These are phyloP conservation scores for Varanus komodoensis DNA, from an alignment of 2,113 vertebrate genomes.

Conservation along the genomic window DNA sequence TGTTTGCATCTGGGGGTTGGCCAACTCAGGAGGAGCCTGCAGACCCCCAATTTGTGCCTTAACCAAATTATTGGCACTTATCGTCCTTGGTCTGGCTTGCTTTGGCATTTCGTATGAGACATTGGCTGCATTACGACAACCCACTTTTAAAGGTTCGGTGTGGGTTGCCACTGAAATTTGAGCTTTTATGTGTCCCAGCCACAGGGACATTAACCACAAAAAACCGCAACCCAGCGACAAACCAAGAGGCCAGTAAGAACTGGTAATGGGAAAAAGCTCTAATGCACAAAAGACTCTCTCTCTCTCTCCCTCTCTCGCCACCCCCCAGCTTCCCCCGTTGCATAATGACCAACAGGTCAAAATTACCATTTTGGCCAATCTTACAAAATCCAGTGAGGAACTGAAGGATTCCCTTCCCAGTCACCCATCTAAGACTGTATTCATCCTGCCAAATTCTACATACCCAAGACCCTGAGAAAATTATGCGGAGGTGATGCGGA, in stretches of 20 bases:
- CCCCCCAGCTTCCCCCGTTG: neutral
- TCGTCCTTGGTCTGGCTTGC: neutral
- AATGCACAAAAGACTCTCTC: neutral
- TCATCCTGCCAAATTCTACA: neutral
- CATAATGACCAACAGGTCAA: neutral
- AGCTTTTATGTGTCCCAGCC: too few relatives aligned
- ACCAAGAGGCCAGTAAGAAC: neutral
- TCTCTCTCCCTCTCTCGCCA: too few relatives aligned
- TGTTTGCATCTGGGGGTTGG: too few relatives aligned
- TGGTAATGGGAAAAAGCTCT: neutral
- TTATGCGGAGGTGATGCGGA: too few relatives aligned
- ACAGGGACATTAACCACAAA: too few relatives aligned
- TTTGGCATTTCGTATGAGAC: too few relatives aligned
- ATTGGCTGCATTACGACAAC: too few relatives aligned
- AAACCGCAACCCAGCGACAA: too few relatives aligned
- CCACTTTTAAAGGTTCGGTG: too few relatives aligned
- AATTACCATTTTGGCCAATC: neutral
- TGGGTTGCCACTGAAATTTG: too few relatives aligned
- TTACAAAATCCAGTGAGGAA: neutral
- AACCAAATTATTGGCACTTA: neutral
- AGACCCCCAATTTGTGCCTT: too few relatives aligned
- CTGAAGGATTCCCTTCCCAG: neutral
- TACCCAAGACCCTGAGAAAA: neutral
- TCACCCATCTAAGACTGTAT: neutral
- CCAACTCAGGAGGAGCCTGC: too few relatives aligned